Conservation (phyloP, 1,140 invertebrate species). For the Trichomalopsis sarcophagae region DNA sequence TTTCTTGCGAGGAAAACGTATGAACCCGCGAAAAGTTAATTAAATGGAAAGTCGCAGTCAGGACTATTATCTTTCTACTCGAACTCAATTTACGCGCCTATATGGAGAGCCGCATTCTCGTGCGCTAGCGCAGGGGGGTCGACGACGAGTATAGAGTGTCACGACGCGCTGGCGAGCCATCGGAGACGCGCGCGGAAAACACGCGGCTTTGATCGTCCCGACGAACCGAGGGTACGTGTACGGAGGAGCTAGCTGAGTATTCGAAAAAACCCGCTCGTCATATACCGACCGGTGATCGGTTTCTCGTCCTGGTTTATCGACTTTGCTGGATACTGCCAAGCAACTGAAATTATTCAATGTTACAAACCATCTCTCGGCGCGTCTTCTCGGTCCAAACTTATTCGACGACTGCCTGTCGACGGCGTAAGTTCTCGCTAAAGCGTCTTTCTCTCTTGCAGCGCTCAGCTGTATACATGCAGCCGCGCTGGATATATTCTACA, state of each 20-base stretch:
- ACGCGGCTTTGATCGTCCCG: not conserved
- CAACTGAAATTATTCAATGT: too few species aligned
- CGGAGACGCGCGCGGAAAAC: not conserved
- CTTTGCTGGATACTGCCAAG: too few species aligned
- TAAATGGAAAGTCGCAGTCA: not conserved
- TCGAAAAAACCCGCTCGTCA: not conserved
- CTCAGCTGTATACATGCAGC: too few species aligned
- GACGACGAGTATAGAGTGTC: too few species aligned
- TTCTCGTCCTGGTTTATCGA: too few species aligned
- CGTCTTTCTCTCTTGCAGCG: not conserved
- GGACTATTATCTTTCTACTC: conserved; percentile 12
- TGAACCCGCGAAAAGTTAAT: conserved; percentile 24
- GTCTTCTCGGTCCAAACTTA: too few species aligned
- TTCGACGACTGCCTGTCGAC: too few species aligned
- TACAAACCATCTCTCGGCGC: not conserved
- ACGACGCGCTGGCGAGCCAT: too few species aligned
- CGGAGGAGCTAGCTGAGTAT: not conserved
- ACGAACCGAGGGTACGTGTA: not conserved
- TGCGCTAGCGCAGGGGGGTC: not conserved
- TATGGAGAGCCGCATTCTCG: conserved; percentile 1
- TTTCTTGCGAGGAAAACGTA: conserved; percentile 24
- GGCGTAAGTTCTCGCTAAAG: not conserved
- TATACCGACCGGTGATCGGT: not conserved
- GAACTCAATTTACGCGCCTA: conserved; percentile 23
- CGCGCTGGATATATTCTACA: not conserved